These are phyloP conservation scores for Anguilla pacifica DNA, from an alignment of 2,797 vertebrate genomes.

Conservation along the genomic window DNA sequence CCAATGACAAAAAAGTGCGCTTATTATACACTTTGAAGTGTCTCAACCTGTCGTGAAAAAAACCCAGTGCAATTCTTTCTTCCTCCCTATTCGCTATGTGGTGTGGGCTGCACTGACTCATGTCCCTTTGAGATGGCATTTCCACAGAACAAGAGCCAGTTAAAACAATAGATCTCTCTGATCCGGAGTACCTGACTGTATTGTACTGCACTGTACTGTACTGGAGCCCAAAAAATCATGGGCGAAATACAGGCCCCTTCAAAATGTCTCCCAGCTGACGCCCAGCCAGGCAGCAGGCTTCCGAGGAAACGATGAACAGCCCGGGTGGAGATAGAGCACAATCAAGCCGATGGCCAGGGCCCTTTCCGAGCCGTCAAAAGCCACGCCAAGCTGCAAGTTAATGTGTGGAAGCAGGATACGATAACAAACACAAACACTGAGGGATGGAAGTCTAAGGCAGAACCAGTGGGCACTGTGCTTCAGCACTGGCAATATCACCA, in stretches of 20 bases:
- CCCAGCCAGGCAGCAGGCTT: background rate
- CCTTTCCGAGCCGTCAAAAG: too few species aligned
- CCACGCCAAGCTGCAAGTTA: background rate
- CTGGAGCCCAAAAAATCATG: background rate
- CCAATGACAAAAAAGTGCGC: background rate
- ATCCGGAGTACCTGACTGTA: background rate
- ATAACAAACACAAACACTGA: background rate
- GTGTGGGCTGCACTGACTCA: background rate
- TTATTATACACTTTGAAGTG: background rate
- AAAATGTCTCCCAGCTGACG: background rate
- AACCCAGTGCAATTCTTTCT: background rate
- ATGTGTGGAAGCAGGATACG: background rate
- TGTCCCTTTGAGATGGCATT: background rate
- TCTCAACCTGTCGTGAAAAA: background rate
- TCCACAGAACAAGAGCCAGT: background rate
- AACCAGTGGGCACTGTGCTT: background rate
- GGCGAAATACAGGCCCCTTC: background rate
- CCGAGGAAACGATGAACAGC: background rate
- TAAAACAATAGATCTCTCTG: slow-evolving; percentile 10
- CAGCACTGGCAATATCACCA: background rate
- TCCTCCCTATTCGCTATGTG: background rate
- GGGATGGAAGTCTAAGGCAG: background rate
- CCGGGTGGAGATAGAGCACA: background rate
- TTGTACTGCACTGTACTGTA: background rate
- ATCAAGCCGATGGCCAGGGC: background rate